Evolutionary conservation across 2,888 invertebrate species (phyloP).

Genomic region (Chaitophorus viminalis): DNA sequence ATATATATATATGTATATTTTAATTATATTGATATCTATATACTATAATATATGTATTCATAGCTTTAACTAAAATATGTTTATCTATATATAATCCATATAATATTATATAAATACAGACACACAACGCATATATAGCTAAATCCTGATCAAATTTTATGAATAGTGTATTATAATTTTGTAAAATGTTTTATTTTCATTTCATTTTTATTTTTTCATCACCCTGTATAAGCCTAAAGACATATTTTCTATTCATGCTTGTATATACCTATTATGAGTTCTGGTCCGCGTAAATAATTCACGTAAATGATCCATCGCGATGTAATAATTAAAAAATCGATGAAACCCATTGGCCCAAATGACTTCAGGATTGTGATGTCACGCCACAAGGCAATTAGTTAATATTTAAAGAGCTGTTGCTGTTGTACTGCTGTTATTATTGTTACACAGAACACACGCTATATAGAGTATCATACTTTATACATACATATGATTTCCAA

Average conservation of each 20-base stretch:
- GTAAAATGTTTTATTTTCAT: neutral
- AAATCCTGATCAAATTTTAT: neutral
- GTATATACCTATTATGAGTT: neutral
- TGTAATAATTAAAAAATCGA: slow-evolving; percentile 58
- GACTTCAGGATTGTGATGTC: slow-evolving; percentile 53
- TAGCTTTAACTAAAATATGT: too few relatives aligned
- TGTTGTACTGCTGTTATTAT: neutral
- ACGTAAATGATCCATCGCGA: slow-evolving; percentile 31
- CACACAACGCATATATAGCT: neutral
- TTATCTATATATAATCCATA: too few relatives aligned
- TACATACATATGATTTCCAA: neutral
- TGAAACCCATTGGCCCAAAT: slow-evolving; percentile 48
- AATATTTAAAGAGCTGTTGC: slow-evolving; percentile 55
- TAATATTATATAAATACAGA: too few relatives aligned
- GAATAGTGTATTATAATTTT: neutral
- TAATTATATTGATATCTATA: too few relatives aligned
- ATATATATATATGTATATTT: too few relatives aligned
- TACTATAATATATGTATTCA: too few relatives aligned
- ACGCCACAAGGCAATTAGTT: slow-evolving; percentile 58
- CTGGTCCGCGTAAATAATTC: slow-evolving; percentile 37
- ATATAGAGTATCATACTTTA: neutral
- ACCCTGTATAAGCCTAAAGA: neutral
- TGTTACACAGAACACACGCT: neutral
- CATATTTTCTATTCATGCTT: neutral
- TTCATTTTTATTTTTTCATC: neutral